Base-by-base conservation (phyloP, 2,797 vertebrate species). In the Pachyuromys duprasi region DNA sequence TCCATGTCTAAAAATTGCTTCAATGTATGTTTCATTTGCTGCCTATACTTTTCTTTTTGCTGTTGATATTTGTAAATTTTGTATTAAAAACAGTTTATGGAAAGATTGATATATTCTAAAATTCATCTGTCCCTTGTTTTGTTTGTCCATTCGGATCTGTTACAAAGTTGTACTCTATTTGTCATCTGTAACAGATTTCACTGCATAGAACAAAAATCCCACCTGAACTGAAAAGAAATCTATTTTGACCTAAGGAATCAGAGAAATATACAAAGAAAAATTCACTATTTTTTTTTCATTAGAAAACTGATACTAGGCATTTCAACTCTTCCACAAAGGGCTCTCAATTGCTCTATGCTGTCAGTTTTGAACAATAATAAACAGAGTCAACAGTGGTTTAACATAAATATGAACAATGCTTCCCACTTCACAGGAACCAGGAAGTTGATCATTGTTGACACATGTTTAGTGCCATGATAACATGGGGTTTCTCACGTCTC, bases 221-320 rank as follows among this genome's bases (percentile, higher is more conserved):
- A 84, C 49, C 57, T 36, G 17, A 20, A 65, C 76, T 45, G 33
- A 65, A 81, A 95, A 49, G 63, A 90, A 86, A 81, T 74, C 83
- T 65, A 96, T 70, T 91, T 90, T 93, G 31, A 91, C 62, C 42
- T 65, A 90, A 95, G 76, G 80, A 93, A 78, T 49, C 7, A 91
- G 17, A 55, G 24, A 91, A 53, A 76, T 80, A 67, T 80, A 12
- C 69, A 70, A 18, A 62, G 12, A 6, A 90, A 84, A 80, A 86
- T 81, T 81, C 8, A 75, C 42, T 5, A 6, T 95, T 17, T 79
- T 96, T 80, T 93, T 83, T 63, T 2, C 20, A 63, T n/a, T 69
- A 70, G 11, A 18, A 53, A 79, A 91, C 70, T 28, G 28, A 55
- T 91, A 72, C 49, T 91, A 90, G 53, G 60, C 18, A 72, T 57